Conservation (phyloP, 1,140 invertebrate genomes). For the Drosophila simulans region DNA sequence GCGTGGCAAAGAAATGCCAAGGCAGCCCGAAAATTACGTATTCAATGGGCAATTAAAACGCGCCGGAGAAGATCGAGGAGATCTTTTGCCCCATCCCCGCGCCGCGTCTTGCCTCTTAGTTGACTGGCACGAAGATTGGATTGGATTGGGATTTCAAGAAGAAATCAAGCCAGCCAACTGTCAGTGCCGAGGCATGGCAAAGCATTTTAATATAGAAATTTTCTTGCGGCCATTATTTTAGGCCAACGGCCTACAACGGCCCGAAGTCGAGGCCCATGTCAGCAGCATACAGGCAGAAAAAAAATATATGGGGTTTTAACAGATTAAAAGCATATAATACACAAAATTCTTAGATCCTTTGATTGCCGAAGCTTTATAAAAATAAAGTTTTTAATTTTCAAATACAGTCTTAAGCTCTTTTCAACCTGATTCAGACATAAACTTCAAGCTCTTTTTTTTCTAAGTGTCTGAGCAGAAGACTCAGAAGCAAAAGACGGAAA, state of each 20-base stretch:
- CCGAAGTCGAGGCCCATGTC: constrained; percentile 33
- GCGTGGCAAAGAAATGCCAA: constrained; percentile 16
- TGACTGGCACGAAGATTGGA: constrained; percentile 29
- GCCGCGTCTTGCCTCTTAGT: background rate
- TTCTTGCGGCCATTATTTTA: constrained; percentile 78
- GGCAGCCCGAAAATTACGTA: constrained; percentile 34
- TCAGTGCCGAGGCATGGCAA: constrained; percentile 68
- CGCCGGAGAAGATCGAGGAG: constrained; percentile 32
- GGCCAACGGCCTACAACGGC: constrained; percentile 81
- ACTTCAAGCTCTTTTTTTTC: background rate
- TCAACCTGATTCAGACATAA: no score
- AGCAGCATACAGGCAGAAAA: constrained; percentile 8
- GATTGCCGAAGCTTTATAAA: no score
- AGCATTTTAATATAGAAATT: constrained; percentile 83
- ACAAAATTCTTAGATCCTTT: no score
- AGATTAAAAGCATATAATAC: background rate
- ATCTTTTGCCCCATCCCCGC: background rate
- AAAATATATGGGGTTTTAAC: background rate
- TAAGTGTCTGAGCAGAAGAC: constrained; percentile 16
- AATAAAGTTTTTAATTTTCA: no score
- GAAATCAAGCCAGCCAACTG: constrained; percentile 41
- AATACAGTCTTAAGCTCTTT: no score
- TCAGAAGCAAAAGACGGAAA: constrained; percentile 20
- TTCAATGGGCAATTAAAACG: constrained; percentile 53
- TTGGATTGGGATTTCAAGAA: constrained; percentile 34